Evolutionary conservation across 2,797 vertebrate species (phyloP).

Genomic region (Xiphophorus birchmanni): DNA sequence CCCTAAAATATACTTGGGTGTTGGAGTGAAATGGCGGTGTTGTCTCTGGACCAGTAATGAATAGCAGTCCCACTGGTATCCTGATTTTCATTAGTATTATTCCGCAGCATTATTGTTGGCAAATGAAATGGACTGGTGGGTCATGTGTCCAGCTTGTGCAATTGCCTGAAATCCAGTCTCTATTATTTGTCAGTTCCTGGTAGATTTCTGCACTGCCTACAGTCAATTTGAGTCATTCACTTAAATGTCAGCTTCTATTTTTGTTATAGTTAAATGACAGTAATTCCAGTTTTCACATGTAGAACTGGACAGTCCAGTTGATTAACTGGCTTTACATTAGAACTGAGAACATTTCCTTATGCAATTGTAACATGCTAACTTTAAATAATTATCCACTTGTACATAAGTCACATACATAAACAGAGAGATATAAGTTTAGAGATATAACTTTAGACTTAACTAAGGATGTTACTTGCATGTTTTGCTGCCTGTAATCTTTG

Average conservation of each 20-base stretch:
- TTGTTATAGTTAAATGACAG: background rate
- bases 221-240: background rate
- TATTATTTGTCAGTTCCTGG: background rate
- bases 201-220: background rate
- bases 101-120: background rate
- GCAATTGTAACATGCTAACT: background rate
- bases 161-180: background rate
- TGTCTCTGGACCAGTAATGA: background rate
- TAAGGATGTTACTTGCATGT: background rate
- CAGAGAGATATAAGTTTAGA: background rate
- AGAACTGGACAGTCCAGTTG: background rate
- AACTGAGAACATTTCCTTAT: background rate
- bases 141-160: background rate
- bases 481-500: background rate
- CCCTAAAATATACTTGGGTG: background rate
- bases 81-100: slow-evolving; percentile 1
- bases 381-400: background rate
- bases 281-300: background rate
- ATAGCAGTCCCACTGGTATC: background rate
- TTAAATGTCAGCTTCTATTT: background rate
- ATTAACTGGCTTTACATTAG: background rate
- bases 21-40: background rate
- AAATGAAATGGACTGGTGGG: background rate
- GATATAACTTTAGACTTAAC: background rate
- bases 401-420: background rate